phyloP scores from a whole-genome alignment of 2,797 vertebrate genomes.

The Brachyalestes nurse region DNA sequence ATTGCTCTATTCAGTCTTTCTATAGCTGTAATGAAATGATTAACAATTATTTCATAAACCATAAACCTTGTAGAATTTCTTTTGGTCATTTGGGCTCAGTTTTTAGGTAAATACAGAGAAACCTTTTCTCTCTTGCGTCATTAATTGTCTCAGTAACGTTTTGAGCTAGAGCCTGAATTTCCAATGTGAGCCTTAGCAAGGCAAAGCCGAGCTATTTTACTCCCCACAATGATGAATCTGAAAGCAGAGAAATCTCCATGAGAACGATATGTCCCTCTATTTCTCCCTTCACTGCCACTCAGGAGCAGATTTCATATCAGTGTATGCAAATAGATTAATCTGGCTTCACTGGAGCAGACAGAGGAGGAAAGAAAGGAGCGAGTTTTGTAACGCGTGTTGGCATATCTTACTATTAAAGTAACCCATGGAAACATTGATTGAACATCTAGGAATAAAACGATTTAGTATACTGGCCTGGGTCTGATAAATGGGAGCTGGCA shows the following conservation, averaged over 20 bases:
- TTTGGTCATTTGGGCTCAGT: constrained; percentile 15
- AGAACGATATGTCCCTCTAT: constrained; percentile 42
- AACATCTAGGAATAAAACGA: constrained; percentile 62
- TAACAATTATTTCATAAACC: not conserved
- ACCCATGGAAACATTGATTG: constrained; percentile 59
- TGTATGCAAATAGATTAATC: constrained; percentile 59
- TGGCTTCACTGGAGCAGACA: constrained; percentile 63
- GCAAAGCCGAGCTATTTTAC: constrained; percentile 36
- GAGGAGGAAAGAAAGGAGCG: constrained; percentile 48
- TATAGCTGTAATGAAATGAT: not conserved
- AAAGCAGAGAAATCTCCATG: constrained; percentile 35
- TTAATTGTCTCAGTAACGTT: constrained; percentile 37
- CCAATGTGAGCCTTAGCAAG: not conserved
- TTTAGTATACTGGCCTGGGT: constrained; percentile 56
- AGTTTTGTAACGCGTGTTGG: constrained; percentile 52
- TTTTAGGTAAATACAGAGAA: not conserved
- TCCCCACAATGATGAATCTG: constrained; percentile 50
- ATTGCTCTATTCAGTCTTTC: not conserved
- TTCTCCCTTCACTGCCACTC: constrained; percentile 49
- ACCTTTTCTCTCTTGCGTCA: not conserved
- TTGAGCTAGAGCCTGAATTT: constrained; percentile 36
- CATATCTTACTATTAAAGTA: constrained; percentile 55
- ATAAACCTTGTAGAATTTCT: not conserved
- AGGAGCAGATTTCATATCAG: constrained; percentile 56
- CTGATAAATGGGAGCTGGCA: constrained; percentile 56